phyloP scores from a whole-genome alignment of 2,797 vertebrate species.

The Cryptoprocta ferox region DNA sequence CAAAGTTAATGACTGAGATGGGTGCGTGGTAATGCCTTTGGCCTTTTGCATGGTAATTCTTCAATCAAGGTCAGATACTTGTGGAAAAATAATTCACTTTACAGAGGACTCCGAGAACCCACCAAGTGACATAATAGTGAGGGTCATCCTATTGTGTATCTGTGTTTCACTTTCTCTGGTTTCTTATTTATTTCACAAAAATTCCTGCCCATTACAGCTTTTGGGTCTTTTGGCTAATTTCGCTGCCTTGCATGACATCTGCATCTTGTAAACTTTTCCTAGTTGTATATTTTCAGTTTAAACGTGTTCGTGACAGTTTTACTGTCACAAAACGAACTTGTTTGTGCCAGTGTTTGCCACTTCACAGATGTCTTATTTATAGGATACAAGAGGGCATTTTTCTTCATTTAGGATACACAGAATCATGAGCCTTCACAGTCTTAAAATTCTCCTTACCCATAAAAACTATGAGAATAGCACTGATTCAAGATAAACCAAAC shows the following conservation, averaged over 20 bases:
- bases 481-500: background rate
- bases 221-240: conserved; percentile 64
- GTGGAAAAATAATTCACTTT: background rate
- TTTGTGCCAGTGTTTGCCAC: conserved; percentile 63
- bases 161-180: conserved; percentile 2
- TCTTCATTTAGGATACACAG: conserved; percentile 60
- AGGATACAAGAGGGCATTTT: conserved; percentile 37
- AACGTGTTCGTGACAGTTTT: conserved; percentile 77
- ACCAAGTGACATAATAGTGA: background rate
- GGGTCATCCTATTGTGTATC: background rate
- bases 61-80: background rate
- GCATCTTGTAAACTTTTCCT: conserved; percentile 76
- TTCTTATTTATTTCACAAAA: conserved; percentile 61
- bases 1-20: background rate
- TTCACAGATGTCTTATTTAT: conserved; percentile 67
- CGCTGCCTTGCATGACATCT: conserved; percentile 66
- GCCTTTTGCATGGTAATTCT: background rate
- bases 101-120: background rate
- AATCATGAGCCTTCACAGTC: background rate
- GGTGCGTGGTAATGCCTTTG: background rate
- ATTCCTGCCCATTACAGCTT: conserved; percentile 65
- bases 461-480: background rate
- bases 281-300: conserved; percentile 72
- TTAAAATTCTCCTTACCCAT: conserved; percentile 41
- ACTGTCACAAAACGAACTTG: conserved; percentile 71